Percentiles rank a stretch among this genome's conserved stretches.
phyloP scores from a whole-genome alignment of 2,797 vertebrate genomes.

The Vireo griseus region DNA sequence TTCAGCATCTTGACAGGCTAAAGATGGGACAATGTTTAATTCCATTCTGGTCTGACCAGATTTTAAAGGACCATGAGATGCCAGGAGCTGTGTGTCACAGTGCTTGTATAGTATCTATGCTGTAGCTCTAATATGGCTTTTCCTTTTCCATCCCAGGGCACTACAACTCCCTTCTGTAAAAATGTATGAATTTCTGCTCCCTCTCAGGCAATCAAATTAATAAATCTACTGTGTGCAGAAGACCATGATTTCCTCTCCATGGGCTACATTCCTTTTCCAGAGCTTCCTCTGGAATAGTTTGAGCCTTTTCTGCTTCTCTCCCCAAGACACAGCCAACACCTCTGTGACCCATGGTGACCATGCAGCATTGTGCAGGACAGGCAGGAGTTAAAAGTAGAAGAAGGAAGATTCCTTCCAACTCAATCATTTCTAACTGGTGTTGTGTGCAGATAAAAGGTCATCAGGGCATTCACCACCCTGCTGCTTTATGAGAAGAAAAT shows the following conservation, averaged over 20 bases:
- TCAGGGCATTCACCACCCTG: background rate
- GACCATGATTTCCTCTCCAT: background rate
- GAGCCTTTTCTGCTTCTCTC: background rate
- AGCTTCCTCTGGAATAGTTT: background rate
- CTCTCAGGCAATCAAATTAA: rapidly evolving
- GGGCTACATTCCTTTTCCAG: background rate
- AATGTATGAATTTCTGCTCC: background rate
- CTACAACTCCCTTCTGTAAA: background rate
- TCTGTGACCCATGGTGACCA: rapidly evolving
- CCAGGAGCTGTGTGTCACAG: background rate
- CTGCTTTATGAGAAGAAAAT: background rate
- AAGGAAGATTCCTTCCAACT: background rate
- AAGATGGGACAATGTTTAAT: background rate
- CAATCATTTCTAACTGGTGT: background rate
- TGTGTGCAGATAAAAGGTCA: background rate
- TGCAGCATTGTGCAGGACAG: background rate
- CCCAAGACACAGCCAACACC: background rate
- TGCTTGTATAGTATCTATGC: background rate
- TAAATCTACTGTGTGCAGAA: background rate
- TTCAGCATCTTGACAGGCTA: background rate
- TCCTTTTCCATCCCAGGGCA: background rate
- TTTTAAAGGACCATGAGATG: background rate
- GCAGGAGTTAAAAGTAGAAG: background rate
- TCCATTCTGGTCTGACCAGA: background rate
- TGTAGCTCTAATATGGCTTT: background rate